Evolutionary conservation across 2,113 vertebrate genomes (phyloP), one percentile per base, ranked within the genome.

Genomic region (Nicator chloris): DNA sequence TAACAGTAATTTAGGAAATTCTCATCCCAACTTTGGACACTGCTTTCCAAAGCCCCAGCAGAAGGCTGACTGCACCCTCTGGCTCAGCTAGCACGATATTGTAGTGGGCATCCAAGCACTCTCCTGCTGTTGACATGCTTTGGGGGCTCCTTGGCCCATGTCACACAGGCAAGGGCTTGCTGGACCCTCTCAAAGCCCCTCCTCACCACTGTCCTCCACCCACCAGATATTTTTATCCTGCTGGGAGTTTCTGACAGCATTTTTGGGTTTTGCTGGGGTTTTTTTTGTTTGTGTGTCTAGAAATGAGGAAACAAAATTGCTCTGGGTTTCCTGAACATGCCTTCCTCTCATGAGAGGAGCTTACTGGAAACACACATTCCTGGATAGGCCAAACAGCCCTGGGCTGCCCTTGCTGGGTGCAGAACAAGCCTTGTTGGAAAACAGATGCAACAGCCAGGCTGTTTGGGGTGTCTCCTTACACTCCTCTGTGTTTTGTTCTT

Each of bases 311-410:
- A 95, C 57, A 82, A 68, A 87, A 70, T 76, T n/a, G 7, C 35
- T 72, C 42, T 73, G 47, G 47, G 82, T 93, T 95, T 94, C 81
- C 81, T 95, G 82, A 91, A 45, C 42, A 80, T 42, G 54, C 71
- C 20, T 82, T 88, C 24, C 21, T 82, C 89, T 82, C 82, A n/a
- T 73, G 54, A 92, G 70, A 64, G 54, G 8, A 72, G 50, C 35
- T 96, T 95, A 95, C 93, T 96, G 94, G 95, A 95, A 97, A 42
- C 70, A 80, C 6, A 0, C 9, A 11, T 94, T 94, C 92, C 90
- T 95, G 94, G 68, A 94, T 4, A 91, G 54, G 59, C 39, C 84
- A 86, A 88, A 94, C 59, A 94, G 84, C 93, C 90, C 59, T 59
- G 71, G 90, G 91, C 89, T 95, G 63, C 50, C 50, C 45, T 69